A percentile compares a stretch with the other conserved stretches of the same genome.
Conservation (phyloP, 2,797 vertebrate species). For the Eidolon dupreanum region DNA sequence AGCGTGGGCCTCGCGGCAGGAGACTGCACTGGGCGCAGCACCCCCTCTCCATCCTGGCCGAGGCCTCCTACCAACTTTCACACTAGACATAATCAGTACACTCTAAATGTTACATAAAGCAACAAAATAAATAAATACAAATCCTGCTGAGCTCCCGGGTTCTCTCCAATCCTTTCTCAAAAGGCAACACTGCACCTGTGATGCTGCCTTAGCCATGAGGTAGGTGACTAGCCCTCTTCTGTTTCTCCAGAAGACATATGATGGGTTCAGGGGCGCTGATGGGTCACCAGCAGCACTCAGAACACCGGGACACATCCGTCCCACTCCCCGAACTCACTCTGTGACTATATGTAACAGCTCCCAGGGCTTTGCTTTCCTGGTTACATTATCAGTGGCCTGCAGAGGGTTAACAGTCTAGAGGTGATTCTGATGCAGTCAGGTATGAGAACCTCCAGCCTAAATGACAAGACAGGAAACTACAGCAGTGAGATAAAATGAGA, state of each 20-base stretch:
- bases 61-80: neutral
- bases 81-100: neutral
- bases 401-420: neutral
- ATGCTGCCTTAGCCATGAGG: neutral
- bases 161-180: neutral
- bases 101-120: neutral
- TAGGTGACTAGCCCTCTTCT: neutral
- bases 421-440: neutral
- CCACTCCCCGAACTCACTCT: neutral
- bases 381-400: neutral
- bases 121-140: neutral
- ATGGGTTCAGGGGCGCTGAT: neutral
- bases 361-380: neutral
- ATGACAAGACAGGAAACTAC: no score
- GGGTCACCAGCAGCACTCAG: neutral
- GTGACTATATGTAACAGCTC: neutral
- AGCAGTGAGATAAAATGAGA: no score
- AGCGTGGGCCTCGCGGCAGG: no score
- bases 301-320: neutral
- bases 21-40: no score
- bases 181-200: neutral
- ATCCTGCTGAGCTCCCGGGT: neutral
- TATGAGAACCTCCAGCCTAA: neutral
- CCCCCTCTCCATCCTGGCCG: neutral
- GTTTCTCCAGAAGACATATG: neutral